Base-by-base conservation (phyloP, 2,888 invertebrate species). In the Drosophila koepferae region DNA sequence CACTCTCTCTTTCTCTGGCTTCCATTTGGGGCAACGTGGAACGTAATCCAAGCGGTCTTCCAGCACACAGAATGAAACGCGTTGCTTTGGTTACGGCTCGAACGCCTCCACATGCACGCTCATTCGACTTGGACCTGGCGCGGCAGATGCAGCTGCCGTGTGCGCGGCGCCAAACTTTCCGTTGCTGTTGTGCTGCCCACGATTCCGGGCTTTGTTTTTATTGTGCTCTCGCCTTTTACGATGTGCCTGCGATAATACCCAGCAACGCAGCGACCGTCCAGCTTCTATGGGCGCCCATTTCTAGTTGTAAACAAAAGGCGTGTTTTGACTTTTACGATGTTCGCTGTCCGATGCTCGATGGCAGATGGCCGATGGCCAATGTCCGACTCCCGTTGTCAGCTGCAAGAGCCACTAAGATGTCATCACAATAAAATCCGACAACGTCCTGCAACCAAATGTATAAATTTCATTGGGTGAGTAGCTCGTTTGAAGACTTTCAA, bases 71-170 rank as follows among this genome's bases (percentile, higher is more conserved):
- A 63, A 44, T 16, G 44, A 53, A 71, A 63, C 63, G 74, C 56
- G 41, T 43, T 71, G 51, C 58, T 53, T 48, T 44, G 66, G 53
- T 71, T 31, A 72, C 65, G 71, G 74, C 74, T 58, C 63, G 59
- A 75, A 74, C 80, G 81, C 89, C 85, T 81, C 85, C 85, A 81
- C 80, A 82, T 72, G 67, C 73, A 68, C 74, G 78, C 74, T 86
- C 86, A 87, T 87, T 89, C 89, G 73, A 81, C 86, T 89, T 75
- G 87, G 84, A 86, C 65, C 82, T 64, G 81, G 75, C 79, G 82
- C 68, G 77, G 77, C 55, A 77, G 85, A 76, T 86, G 89, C 87
- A 85, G 79, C 77, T 74, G 76, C 69, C 72, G 61, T 40, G 55
- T 40, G 23, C 9, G 38, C 51, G 51, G 44, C 48, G 65, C 23